A percentile compares a stretch with the other conserved stretches of the same genome.
Conservation (phyloP, 2,888 invertebrate genomes). For the Syrphus vitripennis region DNA sequence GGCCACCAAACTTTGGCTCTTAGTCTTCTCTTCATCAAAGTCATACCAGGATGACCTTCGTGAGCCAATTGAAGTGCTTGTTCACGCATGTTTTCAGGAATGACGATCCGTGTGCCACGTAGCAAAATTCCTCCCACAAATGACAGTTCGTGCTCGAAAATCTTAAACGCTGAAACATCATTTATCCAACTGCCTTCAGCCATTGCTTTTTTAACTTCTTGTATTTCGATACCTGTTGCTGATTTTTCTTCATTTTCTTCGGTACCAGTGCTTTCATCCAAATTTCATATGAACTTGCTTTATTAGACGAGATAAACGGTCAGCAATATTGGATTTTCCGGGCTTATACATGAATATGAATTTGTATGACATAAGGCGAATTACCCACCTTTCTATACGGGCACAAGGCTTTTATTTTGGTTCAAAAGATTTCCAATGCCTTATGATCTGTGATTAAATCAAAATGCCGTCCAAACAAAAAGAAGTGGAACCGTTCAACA, state of each 20-base stretch:
- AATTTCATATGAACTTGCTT: neutral
- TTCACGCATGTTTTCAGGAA: neutral
- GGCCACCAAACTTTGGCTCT: constrained; percentile 70
- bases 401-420: constrained; percentile 53
- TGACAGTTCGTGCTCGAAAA: neutral
- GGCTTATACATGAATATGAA: constrained; percentile 46
- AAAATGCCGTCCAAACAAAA: constrained; percentile 61
- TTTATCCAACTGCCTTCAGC: neutral
- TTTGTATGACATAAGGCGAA: constrained; percentile 66
- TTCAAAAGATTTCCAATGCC: neutral
- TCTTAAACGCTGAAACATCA: neutral
- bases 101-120: neutral
- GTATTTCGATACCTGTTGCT: neutral
- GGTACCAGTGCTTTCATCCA: neutral
- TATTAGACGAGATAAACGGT: neutral
- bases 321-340: neutral
- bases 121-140: neutral
- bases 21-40: constrained; percentile 3
- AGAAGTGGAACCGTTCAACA: neutral
- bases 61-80: constrained; percentile 64
- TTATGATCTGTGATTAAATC: constrained; percentile 44
- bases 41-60: constrained; percentile 76
- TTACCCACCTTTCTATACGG: constrained; percentile 72
- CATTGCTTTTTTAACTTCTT: neutral
- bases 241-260: neutral